Evolutionary conservation across 2,113 vertebrate species (phyloP).

Genomic region (Macquaria ambigua): DNA sequence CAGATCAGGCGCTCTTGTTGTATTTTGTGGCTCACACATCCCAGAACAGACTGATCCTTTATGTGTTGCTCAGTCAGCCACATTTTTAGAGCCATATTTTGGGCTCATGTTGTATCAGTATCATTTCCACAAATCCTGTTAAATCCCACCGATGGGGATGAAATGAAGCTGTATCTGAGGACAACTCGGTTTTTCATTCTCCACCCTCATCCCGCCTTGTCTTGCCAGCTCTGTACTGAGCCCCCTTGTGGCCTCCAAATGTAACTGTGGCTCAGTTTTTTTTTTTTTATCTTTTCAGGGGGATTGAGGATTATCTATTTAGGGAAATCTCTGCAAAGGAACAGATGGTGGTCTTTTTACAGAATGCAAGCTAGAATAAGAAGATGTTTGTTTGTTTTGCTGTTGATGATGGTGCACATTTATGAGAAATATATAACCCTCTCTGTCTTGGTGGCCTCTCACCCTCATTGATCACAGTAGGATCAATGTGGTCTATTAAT

Average conservation of each 20-base stretch:
- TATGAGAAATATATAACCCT: conserved; percentile 16
- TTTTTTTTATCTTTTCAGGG: conserved; percentile 31
- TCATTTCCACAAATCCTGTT: conserved; percentile 16
- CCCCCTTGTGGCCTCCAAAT: conserved; percentile 70
- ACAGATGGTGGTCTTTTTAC: conserved; percentile 85
- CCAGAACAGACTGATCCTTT: conserved; percentile 15
- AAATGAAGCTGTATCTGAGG: conserved; percentile 19
- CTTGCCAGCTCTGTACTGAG: neutral
- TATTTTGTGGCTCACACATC: neutral
- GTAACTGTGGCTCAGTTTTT: conserved; percentile 43
- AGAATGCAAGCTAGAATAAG: conserved; percentile 73
- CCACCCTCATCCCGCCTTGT: neutral
- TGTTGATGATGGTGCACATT: conserved; percentile 61
- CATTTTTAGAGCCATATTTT: neutral
- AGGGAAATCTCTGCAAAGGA: conserved; percentile 64
- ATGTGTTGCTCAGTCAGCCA: neutral
- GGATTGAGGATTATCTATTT: conserved; percentile 71
- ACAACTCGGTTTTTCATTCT: conserved; percentile 1
- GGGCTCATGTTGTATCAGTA: neutral
- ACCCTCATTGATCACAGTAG: neutral
- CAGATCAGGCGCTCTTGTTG: neutral
- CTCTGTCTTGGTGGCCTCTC: neutral
- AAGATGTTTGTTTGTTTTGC: conserved; percentile 40
- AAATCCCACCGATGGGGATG: conserved; percentile 23
- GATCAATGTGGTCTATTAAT: neutral